Percentiles rank a stretch among this genome's conserved stretches.
These are phyloP conservation scores for Oreohelix idahoensis DNA, from an alignment of 1,140 invertebrate genomes.

Conservation along the genomic window DNA sequence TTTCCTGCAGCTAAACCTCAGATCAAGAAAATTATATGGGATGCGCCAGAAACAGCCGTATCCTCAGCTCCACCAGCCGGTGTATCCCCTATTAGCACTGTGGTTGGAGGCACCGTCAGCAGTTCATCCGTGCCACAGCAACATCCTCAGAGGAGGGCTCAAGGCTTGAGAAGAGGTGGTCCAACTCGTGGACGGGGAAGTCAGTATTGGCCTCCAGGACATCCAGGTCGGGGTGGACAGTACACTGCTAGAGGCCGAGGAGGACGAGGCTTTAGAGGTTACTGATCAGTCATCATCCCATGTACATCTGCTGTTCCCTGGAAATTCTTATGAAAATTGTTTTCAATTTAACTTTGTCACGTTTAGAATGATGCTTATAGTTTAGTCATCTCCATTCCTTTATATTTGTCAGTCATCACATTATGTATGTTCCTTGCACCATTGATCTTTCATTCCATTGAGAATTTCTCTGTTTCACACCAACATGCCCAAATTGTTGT, in stretches of 20 bases:
- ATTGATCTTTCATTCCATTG: too few relatives aligned
- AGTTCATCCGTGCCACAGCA: not conserved
- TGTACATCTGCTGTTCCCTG: too few relatives aligned
- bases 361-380: too few relatives aligned
- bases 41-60: not conserved
- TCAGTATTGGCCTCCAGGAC: constrained; percentile 25
- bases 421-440: too few relatives aligned
- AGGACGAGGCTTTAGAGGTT: not conserved
- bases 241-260: not conserved
- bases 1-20: constrained; percentile 31
- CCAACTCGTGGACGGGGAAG: constrained; percentile 13
- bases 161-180: constrained; percentile 30
- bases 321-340: too few relatives aligned
- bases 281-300: not conserved
- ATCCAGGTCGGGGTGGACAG: not conserved
- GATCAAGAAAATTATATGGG: constrained; percentile 42
- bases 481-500: too few relatives aligned
- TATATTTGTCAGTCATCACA: too few relatives aligned
- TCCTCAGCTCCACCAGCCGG: not conserved
- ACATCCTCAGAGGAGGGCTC: constrained; percentile 15
- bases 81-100: not conserved
- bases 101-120: not conserved
- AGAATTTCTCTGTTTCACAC: too few relatives aligned
- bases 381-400: too few relatives aligned
- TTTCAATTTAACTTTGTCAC: too few relatives aligned